phyloP scores from a whole-genome alignment of 2,888 invertebrate genomes.

The Leptopilina syphax region DNA sequence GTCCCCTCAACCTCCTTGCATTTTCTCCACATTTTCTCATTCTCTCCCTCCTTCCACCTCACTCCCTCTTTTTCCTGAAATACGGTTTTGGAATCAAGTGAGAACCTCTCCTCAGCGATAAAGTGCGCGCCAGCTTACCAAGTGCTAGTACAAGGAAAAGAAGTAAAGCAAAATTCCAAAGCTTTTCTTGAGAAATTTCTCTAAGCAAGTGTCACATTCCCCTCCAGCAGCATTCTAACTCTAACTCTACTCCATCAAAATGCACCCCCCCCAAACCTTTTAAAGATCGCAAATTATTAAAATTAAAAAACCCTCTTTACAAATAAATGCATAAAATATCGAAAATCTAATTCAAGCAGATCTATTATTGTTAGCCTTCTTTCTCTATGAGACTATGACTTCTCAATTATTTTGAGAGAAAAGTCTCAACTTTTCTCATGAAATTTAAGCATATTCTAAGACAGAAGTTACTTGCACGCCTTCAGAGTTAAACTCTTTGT shows the following conservation, averaged over 20 bases:
- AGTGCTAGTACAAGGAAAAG: neutral
- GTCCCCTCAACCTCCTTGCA: slow-evolving; percentile 41
- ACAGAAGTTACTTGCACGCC: neutral
- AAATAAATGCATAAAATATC: no score
- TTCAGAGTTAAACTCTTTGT: slow-evolving; percentile 18
- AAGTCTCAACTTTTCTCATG: no score
- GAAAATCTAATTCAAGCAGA: no score
- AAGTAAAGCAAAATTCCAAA: slow-evolving; percentile 22
- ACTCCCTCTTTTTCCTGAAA: slow-evolving; percentile 2
- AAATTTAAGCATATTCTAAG: slow-evolving; percentile 8
- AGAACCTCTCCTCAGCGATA: slow-evolving; percentile 4
- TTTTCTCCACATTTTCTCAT: slow-evolving; percentile 27
- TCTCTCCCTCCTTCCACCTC: neutral
- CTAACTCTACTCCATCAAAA: no score
- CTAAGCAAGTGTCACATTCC: neutral
- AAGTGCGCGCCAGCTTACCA: slow-evolving; percentile 16
- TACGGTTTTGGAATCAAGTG: slow-evolving; percentile 34
- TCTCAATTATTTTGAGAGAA: no score
- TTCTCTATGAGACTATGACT: no score
- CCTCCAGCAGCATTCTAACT: no score
- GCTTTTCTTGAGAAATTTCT: neutral
- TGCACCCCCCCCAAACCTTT: no score
- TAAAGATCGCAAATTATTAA: no score
- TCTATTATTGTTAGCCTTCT: no score
- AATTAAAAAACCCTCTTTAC: no score